A percentile compares a stretch with the other conserved stretches of the same genome.
Conservation (phyloP, 2,113 vertebrate genomes). For the Perca flavescens region DNA sequence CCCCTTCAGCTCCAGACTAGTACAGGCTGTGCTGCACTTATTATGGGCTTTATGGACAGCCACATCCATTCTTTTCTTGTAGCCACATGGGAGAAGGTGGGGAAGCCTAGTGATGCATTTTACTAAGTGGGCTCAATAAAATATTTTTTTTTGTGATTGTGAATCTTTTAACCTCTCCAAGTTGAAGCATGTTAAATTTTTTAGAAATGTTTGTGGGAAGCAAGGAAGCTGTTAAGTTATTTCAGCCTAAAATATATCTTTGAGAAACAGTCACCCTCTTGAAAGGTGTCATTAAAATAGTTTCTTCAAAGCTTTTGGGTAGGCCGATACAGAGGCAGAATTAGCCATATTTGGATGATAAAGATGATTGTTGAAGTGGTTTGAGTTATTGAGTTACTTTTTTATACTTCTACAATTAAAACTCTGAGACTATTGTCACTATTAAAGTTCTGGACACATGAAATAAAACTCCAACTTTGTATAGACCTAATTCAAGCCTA, state of each 20-base stretch:
- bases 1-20: slow-evolving; percentile 58
- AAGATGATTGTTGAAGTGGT: neutral
- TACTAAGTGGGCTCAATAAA: neutral
- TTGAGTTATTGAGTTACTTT: no score
- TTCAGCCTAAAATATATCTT: neutral
- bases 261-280: neutral
- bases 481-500: neutral
- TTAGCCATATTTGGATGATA: neutral
- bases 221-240: neutral
- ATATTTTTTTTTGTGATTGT: neutral
- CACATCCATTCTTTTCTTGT: slow-evolving; percentile 48
- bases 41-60: slow-evolving; percentile 55
- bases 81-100: neutral
- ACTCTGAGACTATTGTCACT: neutral
- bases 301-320: neutral
- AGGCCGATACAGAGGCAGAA: neutral
- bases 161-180: neutral
- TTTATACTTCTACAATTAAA: neutral
- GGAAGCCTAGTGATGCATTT: slow-evolving; percentile 6
- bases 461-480: no score
- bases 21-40: slow-evolving; percentile 59
- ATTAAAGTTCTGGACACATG: neutral
- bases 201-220: neutral
- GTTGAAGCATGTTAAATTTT: neutral
- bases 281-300: neutral